Evolutionary conservation across 2,888 invertebrate genomes (phyloP), one percentile per base, ranked within the genome.

Genomic region (Hesperia comma): DNA sequence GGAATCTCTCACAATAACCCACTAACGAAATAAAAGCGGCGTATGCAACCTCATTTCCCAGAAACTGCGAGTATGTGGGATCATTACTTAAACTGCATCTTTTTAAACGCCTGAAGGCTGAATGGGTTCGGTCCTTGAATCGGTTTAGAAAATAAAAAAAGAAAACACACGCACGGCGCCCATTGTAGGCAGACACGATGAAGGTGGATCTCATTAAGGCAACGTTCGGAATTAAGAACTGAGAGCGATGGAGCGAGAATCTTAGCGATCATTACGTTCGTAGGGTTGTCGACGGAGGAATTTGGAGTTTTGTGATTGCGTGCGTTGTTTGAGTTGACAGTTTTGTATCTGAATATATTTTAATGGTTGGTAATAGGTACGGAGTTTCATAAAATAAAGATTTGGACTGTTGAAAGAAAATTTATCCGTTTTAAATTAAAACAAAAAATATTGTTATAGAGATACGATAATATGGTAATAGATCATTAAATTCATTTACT

Each of bases 141-240:
- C 79, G 74, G 73, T 75, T 75, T 77, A 75, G 73, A 76, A 85
- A 85, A 86, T 67, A 76, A 76, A 75, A n/a, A 87, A 86, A 89
- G 80, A 83, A 87, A 86, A 77, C 82, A 82, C 86, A 91, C 87
- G 87, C 88, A 87, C 85, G 83, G 80, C 87, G 83, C 81, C 84
- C 84, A 92, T 92, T 92, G 90, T 91, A 88, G 82, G 82, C 76
- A 86, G 88, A 88, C 86, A 86, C 85, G 76, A n/a, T 55, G 85
- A 86, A 90, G 90, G 89, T 89, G 83, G 86, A 90, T 91, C 91
- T 92, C 91, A 91, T 92, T 92, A 91, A 85, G 83, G 80, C 87
- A 81, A 79, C 84, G 83, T 86, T 77, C 77, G 83, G 86, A 87
- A 88, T 87, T 85, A 88, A 88, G 91, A 91, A 87, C 88, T 77